Base-by-base conservation (phyloP, 2,888 invertebrate species). In the Synergus japonicus region DNA sequence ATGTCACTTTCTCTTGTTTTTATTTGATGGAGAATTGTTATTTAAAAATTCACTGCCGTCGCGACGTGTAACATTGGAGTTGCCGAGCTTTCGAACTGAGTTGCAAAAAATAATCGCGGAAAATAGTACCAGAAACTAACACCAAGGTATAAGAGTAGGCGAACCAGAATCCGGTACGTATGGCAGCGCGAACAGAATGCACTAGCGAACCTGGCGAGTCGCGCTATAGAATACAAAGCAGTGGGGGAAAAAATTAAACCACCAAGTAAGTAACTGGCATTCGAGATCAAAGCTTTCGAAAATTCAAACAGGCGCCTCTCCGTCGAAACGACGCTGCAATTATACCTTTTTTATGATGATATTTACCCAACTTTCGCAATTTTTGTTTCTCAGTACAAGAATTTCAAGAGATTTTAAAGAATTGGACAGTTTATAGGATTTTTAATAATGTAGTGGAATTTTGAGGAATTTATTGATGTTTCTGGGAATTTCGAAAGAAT, bases 81-180 rank as follows among this genome's bases (percentile, higher is more conserved):
- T 73, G 54, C 9, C 29, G 49, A 73, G 73, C 73, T 73, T 73
- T 9, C n/a, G 54, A 73, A 49, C 73, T 73, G 54, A 49, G 13
- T 73, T 73, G 73, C n/a, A n/a, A 73, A 73, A 73, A 73, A 73
- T 73, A 54, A 73, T 49, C 41, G 49, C 54, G 54, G 73, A 73
- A 73, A 73, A 73, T 73, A 54, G 73, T 73, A 54, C 54, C 54
- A 73, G 73, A 73, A 73, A 54, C 73, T 37, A 54, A 41, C 49
- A 73, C 12, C 49, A 73, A 73, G 73, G 73, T 54, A 37, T 29
- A 29, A 73, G 73, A 54, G 54, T 73, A 73, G 73, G 54, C 73
- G 73, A 54, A 54, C 29, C 15, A 73, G 73, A 69, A 54, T 73
- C 49, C 49, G 49, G 29, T 54, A 22, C 22, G 22, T 22, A 49